Base-by-base conservation (phyloP, 1,140 invertebrate species). In the Ips typographus region DNA sequence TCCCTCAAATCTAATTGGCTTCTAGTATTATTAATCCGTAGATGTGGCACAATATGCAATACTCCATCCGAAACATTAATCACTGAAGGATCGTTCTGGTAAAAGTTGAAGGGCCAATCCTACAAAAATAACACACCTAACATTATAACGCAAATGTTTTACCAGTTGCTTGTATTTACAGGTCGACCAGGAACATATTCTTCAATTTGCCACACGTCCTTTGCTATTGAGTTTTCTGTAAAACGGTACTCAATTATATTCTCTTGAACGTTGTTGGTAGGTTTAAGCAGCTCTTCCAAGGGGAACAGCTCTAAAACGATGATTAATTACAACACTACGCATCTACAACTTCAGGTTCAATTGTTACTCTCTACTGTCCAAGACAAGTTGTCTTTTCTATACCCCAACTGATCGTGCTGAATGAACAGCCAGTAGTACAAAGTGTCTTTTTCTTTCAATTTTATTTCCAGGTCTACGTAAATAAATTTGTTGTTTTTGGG, bases 361-460 rank as follows among this genome's bases (percentile, higher is more conserved):
- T 22, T 22, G 22, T 49, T 66, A 66, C 65, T 70, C 37, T 58
- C 73, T 2, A 79, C 76, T 7, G 36, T 73, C 74, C 72, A 80
- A 41, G 4, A 42, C 47, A 71, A 72, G n/a, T 71, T 68, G 44
- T 77, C 73, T 56, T 74, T 77, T 43, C 71, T 56, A 67, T 76
- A 80, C 4, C 78, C 77, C 1, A 77, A 52, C 44, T 70, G 71
- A 22, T 77, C 63, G 39, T 75, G 59, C 57, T 80, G 77, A 2
- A 80, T 74, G 65, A 76, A 79, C 5, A 78, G 64, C 77, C 78
- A 79, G 68, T 79, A 80, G 61, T 77, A 36, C 36, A 80, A 69
- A 6, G 63, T 70, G 70, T 80, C 79, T 0, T 71, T 74, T 1
- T 71, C 47, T 40, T 74, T 71, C 4, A 80, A 51, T 53, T 58